These are phyloP conservation scores for Schizaphis graminum DNA, from an alignment of 2,888 invertebrate genomes.

Conservation along the genomic window DNA sequence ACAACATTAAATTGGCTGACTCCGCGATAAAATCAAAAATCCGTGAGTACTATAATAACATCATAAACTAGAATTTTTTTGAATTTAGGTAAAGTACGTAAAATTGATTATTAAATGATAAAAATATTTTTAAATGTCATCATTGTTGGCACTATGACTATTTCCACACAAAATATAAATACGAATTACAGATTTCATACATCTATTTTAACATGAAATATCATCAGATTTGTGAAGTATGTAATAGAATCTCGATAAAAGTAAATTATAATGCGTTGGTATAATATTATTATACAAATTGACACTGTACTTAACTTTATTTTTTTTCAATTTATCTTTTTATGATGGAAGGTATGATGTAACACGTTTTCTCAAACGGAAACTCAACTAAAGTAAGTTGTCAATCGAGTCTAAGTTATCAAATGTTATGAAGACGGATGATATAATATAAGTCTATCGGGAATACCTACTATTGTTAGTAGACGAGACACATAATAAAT, in stretches of 20 bases:
- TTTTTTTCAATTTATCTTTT: conserved; percentile 3
- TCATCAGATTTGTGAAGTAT: not conserved
- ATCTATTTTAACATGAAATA: not conserved
- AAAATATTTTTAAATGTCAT: not conserved
- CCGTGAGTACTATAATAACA: not conserved
- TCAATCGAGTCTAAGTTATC: conserved; percentile 19
- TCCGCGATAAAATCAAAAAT: not conserved
- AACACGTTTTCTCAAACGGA: conserved; percentile 17
- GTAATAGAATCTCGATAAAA: not conserved
- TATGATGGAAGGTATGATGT: not conserved
- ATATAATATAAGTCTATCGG: not conserved
- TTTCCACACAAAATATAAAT: not conserved
- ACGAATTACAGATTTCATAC: not conserved
- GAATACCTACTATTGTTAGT: conserved; percentile 19
- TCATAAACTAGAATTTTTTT: not conserved
- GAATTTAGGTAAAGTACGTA: not conserved
- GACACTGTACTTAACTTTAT: not conserved
- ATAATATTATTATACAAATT: not conserved
- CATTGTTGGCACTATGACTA: not conserved
- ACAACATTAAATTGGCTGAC: not conserved
- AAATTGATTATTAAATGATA: not conserved
- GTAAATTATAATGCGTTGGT: not conserved
- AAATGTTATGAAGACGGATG: conserved; percentile 37
- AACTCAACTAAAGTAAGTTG: conserved; percentile 9
- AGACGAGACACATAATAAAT: not conserved